Conservation (phyloP, 2,888 invertebrate species). For the Tryphoninae sp. region DNA sequence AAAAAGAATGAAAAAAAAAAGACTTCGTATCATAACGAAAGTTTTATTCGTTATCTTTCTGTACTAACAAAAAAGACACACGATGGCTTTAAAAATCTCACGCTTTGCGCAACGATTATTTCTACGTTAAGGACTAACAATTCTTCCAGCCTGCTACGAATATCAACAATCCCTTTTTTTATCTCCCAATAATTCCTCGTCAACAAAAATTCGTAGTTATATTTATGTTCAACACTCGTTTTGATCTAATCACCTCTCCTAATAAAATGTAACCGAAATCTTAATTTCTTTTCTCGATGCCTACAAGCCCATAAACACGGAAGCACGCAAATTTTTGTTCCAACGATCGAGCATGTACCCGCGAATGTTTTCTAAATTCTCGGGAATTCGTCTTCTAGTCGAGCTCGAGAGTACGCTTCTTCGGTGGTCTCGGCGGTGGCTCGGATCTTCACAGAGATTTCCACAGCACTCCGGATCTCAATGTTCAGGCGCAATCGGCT, state of each 20-base stretch:
- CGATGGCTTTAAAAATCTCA: conserved; percentile 62
- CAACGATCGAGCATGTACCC: background rate
- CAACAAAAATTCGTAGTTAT: conserved; percentile 10
- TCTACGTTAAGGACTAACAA: conserved; percentile 6
- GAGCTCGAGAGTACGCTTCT: conserved; percentile 83
- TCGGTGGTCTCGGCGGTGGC: conserved; percentile 81
- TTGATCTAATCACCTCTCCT: background rate
- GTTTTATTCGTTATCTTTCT: conserved; percentile 20
- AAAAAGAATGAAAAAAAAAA: conserved; percentile 33
- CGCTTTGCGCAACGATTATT: conserved; percentile 60
- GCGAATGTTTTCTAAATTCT: conserved; percentile 29
- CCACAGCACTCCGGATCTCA: conserved; percentile 93
- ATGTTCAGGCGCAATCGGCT: conserved; percentile 76
- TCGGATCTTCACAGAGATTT: conserved; percentile 90
- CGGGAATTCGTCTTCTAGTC: conserved; percentile 79
- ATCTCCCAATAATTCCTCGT: background rate
- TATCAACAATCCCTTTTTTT: background rate
- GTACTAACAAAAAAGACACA: conserved; percentile 57
- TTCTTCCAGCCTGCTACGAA: conserved; percentile 34
- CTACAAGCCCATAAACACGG: conserved; percentile 27
- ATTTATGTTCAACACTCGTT: conserved; percentile 2
- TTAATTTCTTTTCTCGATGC: conserved; percentile 18
- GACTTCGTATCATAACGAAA: conserved; percentile 37
- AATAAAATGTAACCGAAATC: background rate
- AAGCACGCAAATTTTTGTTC: conserved; percentile 38